These are phyloP conservation scores for Podiceps cristatus DNA, from an alignment of 2,113 vertebrate genomes.

Conservation along the genomic window DNA sequence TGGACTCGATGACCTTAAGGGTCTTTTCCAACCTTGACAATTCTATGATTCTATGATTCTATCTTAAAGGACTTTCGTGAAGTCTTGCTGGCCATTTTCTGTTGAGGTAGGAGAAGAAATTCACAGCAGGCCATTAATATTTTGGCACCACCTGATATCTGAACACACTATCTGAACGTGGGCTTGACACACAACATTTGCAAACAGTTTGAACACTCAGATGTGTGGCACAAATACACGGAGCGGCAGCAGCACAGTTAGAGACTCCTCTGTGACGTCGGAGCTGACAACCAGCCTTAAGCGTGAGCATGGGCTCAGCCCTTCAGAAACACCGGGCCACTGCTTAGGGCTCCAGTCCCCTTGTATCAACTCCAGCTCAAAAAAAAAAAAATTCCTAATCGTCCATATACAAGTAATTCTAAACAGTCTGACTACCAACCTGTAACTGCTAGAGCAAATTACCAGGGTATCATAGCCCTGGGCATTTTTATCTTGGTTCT, in stretches of 20 bases:
- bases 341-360: not conserved
- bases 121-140: not conserved
- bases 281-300: not conserved
- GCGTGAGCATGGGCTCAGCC: not conserved
- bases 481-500: not conserved
- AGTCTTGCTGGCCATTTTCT: not conserved
- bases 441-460: not conserved
- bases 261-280: not conserved
- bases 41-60: no score
- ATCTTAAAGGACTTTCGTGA: not conserved
- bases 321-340: not conserved
- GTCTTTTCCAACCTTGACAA: no score
- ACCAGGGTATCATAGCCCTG: not conserved
- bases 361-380: not conserved
- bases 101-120: not conserved
- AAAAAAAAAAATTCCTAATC: not conserved
- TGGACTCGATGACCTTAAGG: no score
- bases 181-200: not conserved
- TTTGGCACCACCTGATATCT: not conserved
- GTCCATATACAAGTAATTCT: not conserved
- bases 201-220: not conserved
- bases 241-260: not conserved
- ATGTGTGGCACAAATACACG: fast-evolving
- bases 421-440: not conserved
- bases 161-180: not conserved